Evolutionary conservation across 1,140 invertebrate species (phyloP).

Genomic region (Drosophila nebulosa): DNA sequence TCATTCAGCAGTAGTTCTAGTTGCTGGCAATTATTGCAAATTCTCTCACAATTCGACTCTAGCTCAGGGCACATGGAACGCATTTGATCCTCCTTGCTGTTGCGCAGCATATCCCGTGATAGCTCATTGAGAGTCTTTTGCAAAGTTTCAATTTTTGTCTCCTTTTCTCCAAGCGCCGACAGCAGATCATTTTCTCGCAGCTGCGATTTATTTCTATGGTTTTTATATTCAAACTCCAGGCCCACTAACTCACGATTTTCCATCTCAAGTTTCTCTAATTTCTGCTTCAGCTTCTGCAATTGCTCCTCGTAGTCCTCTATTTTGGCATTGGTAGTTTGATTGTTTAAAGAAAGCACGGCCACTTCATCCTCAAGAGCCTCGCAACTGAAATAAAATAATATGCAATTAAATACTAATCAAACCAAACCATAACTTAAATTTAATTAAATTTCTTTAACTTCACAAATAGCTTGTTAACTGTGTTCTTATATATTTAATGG

Average conservation of each 20-base stretch:
- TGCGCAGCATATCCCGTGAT: conserved; percentile 29
- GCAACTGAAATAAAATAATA: conserved; percentile 26
- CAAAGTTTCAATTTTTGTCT: conserved; percentile 25
- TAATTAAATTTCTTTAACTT: background rate
- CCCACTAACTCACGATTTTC: conserved; percentile 68
- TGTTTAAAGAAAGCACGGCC: conserved; percentile 17
- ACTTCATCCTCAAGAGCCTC: conserved; percentile 26
- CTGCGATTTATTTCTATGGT: conserved; percentile 55
- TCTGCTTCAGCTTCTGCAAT: conserved; percentile 43
- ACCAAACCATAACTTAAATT: too few species aligned
- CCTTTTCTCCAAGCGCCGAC: conserved; percentile 53
- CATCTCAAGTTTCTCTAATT: conserved; percentile 53
- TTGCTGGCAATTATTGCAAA: conserved; percentile 54
- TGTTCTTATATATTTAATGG: too few species aligned
- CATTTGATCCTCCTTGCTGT: conserved; percentile 52
- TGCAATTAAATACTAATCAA: too few species aligned
- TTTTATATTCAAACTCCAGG: conserved; percentile 73
- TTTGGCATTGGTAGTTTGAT: conserved; percentile 37
- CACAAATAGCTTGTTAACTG: background rate
- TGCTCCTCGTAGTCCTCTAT: conserved; percentile 41
- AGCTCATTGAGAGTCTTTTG: conserved; percentile 33
- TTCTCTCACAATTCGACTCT: conserved; percentile 35
- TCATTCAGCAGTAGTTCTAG: conserved; percentile 41
- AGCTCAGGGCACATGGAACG: conserved; percentile 46
- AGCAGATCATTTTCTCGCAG: conserved; percentile 66